phyloP scores from a whole-genome alignment of 2,113 vertebrate genomes.

The Potamarius usumacintae region DNA sequence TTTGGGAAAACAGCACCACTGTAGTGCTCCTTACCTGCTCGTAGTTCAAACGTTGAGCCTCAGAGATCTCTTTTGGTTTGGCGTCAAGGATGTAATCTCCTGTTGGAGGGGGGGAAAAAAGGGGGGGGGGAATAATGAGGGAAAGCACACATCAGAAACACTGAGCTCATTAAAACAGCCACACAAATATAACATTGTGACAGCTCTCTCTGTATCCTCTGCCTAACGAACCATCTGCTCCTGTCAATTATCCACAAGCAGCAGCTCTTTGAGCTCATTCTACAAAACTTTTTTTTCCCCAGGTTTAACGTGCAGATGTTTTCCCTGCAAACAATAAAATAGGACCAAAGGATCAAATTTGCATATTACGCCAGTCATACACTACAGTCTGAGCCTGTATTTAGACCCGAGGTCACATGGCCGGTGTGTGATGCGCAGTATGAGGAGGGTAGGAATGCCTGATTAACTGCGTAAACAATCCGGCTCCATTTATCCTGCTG shows the following conservation, averaged over 20 bases:
- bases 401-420: not conserved
- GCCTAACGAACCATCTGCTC: conserved; percentile 29
- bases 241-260: conserved; percentile 15
- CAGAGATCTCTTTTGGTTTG: conserved; percentile 98
- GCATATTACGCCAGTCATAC: not conserved
- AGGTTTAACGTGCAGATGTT: conserved; percentile 5
- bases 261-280: not conserved
- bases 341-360: not conserved
- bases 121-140: not conserved
- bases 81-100: conserved; percentile 98
- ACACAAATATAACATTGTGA: not conserved
- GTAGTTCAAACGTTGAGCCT: conserved; percentile 96
- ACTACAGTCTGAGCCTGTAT: conserved; percentile 3
- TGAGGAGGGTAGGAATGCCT: not conserved
- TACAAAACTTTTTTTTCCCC: not conserved
- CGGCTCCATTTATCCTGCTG: not conserved
- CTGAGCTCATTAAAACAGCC: conserved; percentile 17
- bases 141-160: conserved; percentile 32
- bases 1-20: not conserved
- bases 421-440: not conserved
- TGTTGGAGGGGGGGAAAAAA: conserved; percentile 58
- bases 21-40: conserved; percentile 85
- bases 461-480: not conserved
- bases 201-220: not conserved
- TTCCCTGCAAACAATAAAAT: not conserved